Percentiles rank a stretch among this genome's conserved stretches.
Conservation (phyloP, 2,797 vertebrate species). For the Parauchenoglanis punctatus region DNA sequence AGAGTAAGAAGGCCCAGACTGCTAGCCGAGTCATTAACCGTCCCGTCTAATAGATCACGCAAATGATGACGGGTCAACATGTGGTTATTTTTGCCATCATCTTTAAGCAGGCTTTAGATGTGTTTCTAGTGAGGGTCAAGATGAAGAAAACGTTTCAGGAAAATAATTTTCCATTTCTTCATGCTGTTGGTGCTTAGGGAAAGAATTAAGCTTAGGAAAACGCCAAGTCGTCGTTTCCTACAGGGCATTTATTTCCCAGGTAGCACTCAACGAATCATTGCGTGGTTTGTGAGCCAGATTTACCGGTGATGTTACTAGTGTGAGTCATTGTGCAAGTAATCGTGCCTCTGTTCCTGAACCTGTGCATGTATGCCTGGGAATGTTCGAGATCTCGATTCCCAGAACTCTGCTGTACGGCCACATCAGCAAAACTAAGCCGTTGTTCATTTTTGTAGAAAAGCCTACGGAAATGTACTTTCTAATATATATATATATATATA, state of each 20-base stretch:
- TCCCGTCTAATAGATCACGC: constrained; percentile 49
- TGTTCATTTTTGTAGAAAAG: background rate
- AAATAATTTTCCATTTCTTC: background rate
- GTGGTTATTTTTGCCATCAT: constrained; percentile 60
- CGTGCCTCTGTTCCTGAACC: constrained; percentile 3
- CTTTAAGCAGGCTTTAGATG: constrained; percentile 59
- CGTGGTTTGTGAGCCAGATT: constrained; percentile 6
- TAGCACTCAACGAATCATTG: background rate
- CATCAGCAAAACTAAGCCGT: constrained; percentile 22
- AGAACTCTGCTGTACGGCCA: constrained; percentile 31
- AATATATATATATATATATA: too few species aligned
- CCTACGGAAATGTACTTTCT: background rate
- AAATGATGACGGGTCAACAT: constrained; percentile 51
- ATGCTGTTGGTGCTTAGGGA: background rate
- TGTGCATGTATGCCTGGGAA: background rate
- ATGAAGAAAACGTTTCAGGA: background rate
- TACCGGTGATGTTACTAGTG: background rate
- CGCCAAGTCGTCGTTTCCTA: background rate
- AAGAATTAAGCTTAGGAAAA: too few species aligned
- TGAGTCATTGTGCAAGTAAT: background rate
- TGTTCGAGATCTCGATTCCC: background rate
- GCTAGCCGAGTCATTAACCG: background rate
- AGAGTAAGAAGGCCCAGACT: constrained; percentile 8
- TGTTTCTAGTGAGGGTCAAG: background rate
- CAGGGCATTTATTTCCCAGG: background rate